phyloP scores from a whole-genome alignment of 1,140 invertebrate genomes.

The Ylistrum balloti region DNA sequence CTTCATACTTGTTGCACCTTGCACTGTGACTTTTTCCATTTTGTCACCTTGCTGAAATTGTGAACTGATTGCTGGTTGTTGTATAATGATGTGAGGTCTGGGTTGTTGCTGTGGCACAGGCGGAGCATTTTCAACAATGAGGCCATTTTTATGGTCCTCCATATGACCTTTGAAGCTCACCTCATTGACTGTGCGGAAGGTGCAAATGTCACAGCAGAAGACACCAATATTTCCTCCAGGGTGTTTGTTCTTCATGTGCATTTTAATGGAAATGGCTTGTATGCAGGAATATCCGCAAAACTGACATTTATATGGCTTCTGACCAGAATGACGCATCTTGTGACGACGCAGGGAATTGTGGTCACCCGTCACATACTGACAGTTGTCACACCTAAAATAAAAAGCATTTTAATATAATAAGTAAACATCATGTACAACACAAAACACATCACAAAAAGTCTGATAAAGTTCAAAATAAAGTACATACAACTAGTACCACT shows the following conservation, averaged over 20 bases:
- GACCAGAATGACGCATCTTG: conserved; percentile 97
- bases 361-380: conserved; percentile 85
- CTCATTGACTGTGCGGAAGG: conserved; percentile 86
- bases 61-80: conserved; percentile 25
- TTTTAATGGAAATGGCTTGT: conserved; percentile 86
- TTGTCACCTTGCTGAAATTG: conserved; percentile 44
- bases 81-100: conserved; percentile 28
- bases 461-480: no score
- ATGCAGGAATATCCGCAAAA: conserved; percentile 97
- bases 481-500: no score
- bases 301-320: conserved; percentile 98
- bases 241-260: conserved; percentile 87
- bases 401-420: conserved; percentile 43
- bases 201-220: conserved; percentile 85
- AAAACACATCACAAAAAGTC: no score
- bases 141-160: conserved; percentile 84
- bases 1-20: neutral
- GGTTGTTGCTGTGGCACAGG: neutral
- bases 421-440: conserved; percentile 38
- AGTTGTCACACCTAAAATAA: conserved; percentile 78
- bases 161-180: conserved; percentile 85
- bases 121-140: conserved; percentile 72
- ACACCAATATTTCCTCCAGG: conserved; percentile 84
- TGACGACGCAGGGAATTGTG: conserved; percentile 93
- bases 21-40: conserved; percentile 19